Evolutionary conservation across 92 coral and sea anemone species (phyloP).

Genomic region (Siderastrea siderea): DNA sequence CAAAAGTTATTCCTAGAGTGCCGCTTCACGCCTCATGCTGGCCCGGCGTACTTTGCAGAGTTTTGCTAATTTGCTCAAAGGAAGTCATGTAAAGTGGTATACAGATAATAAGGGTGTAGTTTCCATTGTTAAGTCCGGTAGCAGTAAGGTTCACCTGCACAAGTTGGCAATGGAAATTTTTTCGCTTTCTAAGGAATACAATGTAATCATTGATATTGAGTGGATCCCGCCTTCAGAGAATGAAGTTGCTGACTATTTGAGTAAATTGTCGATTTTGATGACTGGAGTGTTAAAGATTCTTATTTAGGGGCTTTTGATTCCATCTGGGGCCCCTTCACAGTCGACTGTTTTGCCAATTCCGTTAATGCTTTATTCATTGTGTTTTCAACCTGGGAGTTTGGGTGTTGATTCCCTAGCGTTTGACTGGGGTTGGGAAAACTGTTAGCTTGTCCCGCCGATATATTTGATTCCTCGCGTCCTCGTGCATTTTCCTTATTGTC

Average conservation of each 20-base stretch:
- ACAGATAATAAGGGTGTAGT: too few relatives aligned
- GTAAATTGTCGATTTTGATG: too few relatives aligned
- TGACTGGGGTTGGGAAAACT: slow-evolving; percentile 55
- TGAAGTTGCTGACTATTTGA: slow-evolving; percentile 36
- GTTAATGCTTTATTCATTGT: slow-evolving; percentile 53
- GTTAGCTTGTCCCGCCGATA: slow-evolving; percentile 71
- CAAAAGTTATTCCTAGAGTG: too few relatives aligned
- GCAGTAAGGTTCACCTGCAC: neutral
- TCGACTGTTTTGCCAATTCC: slow-evolving; percentile 71
- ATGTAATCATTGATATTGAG: slow-evolving; percentile 1
- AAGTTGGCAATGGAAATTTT: slow-evolving; percentile 7
- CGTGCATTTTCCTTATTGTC: slow-evolving; percentile 16
- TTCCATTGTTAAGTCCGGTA: too few relatives aligned
- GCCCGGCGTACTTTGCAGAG: neutral
- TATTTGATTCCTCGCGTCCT: slow-evolving; percentile 41
- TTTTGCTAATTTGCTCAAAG: slow-evolving; percentile 63
- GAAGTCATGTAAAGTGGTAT: too few relatives aligned
- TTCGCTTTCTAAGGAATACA: neutral
- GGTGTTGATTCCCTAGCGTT: slow-evolving; percentile 67
- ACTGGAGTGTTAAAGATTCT: slow-evolving; percentile 43
- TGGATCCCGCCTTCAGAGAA: slow-evolving; percentile 69
- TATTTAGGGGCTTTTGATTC: slow-evolving; percentile 33
- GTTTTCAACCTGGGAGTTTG: slow-evolving; percentile 48
- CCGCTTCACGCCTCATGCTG: too few relatives aligned
- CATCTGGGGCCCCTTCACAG: slow-evolving; percentile 57